phyloP scores from a whole-genome alignment of 1,140 invertebrate genomes.

The Zaprionus africanus region DNA sequence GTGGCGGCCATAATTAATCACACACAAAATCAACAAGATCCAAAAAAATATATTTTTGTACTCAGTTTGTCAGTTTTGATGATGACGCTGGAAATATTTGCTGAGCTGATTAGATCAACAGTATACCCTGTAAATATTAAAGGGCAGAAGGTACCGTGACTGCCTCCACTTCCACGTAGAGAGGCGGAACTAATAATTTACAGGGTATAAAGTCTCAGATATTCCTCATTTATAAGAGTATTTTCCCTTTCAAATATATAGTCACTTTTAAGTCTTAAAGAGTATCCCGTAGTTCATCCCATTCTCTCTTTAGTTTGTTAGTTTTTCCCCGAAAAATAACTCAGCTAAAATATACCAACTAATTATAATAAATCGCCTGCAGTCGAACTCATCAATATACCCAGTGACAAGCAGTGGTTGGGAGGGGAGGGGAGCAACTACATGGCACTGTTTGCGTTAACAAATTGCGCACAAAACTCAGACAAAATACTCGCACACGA shows the following conservation, averaged over 20 bases:
- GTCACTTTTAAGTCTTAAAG: too few species aligned
- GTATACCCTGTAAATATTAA: slow-evolving; percentile 16
- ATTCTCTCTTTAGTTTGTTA: background rate
- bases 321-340: slow-evolving; percentile 38
- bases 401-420: background rate
- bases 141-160: background rate
- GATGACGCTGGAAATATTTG: slow-evolving; percentile 27
- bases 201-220: too few species aligned
- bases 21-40: slow-evolving; percentile 66
- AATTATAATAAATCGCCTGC: slow-evolving; percentile 71
- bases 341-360: slow-evolving; percentile 65
- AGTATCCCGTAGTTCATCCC: too few species aligned
- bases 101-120: slow-evolving; percentile 19
- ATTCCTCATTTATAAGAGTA: too few species aligned
- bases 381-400: slow-evolving; percentile 66
- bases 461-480: slow-evolving; percentile 44
- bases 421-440: background rate
- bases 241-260: too few species aligned
- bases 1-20: slow-evolving; percentile 69
- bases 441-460: slow-evolving; percentile 16
- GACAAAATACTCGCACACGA: background rate
- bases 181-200: too few species aligned
- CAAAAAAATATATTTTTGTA: slow-evolving; percentile 51
- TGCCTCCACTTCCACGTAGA: too few species aligned
- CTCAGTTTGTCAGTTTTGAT: slow-evolving; percentile 32